Conservation (phyloP, 2,797 vertebrate species). For the Cirrhinus mrigala region DNA sequence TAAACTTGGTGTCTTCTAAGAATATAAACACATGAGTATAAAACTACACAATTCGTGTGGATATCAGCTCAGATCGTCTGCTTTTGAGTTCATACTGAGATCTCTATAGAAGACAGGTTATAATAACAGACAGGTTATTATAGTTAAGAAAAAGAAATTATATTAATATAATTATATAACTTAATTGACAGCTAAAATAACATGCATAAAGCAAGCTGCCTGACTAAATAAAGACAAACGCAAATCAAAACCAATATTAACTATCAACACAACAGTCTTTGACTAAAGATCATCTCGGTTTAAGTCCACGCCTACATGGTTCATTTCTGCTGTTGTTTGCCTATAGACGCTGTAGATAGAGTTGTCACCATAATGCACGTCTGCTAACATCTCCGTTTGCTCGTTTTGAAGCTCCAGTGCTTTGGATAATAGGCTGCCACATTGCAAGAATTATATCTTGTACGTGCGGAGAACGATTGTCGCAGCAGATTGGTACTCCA, state of each 20-base stretch:
- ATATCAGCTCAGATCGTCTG: neutral
- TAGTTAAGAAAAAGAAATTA: neutral
- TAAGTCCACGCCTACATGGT: neutral
- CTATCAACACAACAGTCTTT: neutral
- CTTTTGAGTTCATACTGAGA: neutral
- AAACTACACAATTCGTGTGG: neutral
- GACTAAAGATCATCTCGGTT: neutral
- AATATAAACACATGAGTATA: neutral
- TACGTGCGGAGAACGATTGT: neutral
- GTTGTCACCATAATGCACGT: neutral
- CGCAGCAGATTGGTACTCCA: slow-evolving; percentile 37
- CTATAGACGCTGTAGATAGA: neutral
- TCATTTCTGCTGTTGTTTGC: neutral
- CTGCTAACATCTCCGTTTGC: slow-evolving; percentile 15
- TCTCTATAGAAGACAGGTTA: neutral
- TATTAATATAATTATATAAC: too few relatives aligned
- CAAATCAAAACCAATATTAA: neutral
- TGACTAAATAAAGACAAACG: neutral
- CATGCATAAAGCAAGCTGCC: neutral
- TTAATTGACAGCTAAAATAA: neutral
- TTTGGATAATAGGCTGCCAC: slow-evolving; percentile 35
- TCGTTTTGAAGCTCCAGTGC: slow-evolving; percentile 37
- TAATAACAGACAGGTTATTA: neutral
- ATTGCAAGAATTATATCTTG: slow-evolving; percentile 31
- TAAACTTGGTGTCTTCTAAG: neutral